Evolutionary conservation across 2,888 invertebrate species (phyloP).

Genomic region (Andricus quercusramuli): DNA sequence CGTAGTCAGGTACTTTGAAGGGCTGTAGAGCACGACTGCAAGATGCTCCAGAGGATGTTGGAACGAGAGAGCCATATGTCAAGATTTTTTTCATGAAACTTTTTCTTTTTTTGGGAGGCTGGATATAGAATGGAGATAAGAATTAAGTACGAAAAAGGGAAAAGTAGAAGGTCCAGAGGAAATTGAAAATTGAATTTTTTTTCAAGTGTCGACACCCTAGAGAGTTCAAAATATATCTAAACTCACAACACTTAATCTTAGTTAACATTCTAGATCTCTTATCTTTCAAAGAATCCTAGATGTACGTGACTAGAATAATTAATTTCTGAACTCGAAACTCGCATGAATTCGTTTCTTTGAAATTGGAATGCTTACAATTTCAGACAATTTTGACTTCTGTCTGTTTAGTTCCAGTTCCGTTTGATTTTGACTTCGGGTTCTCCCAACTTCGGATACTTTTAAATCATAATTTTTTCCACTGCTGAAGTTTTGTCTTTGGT

Average conservation of each 20-base stretch:
- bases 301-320: not conserved
- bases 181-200: not conserved
- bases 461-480: too few species aligned
- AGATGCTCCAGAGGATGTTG: conserved; percentile 49
- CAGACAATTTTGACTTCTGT: not conserved
- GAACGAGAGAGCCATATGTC: conserved; percentile 53
- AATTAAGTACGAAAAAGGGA: not conserved
- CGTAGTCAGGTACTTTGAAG: conserved; percentile 13
- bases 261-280: not conserved
- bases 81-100: not conserved
- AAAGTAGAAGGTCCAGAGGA: not conserved
- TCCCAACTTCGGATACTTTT: not conserved
- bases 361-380: not conserved
- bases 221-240: not conserved
- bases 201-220: too few species aligned
- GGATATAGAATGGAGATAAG: not conserved
- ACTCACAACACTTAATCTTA: not conserved
- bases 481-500: too few species aligned
- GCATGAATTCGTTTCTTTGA: too few species aligned
- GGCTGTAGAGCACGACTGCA: conserved; percentile 47
- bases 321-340: too few species aligned
- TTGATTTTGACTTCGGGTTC: not conserved
- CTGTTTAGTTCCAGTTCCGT: not conserved
- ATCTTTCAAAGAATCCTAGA: not conserved
- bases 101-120: not conserved